These are phyloP conservation scores for Macheiramphus alcinus DNA, from an alignment of 2,113 vertebrate genomes.

Conservation along the genomic window DNA sequence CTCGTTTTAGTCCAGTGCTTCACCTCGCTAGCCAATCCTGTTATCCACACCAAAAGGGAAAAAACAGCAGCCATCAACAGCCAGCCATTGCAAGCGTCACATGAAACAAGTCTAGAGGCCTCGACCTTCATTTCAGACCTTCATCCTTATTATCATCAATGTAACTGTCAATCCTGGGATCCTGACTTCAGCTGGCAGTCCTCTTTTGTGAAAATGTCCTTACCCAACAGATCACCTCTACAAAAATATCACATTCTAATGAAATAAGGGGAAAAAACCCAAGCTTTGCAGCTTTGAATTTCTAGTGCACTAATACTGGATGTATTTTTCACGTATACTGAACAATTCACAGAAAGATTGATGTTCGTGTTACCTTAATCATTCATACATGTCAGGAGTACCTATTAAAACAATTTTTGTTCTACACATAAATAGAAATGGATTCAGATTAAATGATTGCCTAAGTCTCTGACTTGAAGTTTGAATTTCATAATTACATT, in stretches of 20 bases:
- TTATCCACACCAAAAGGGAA: neutral
- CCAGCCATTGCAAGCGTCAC: rapidly evolving
- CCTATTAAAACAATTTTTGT: neutral
- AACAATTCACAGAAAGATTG: neutral
- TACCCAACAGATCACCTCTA: neutral
- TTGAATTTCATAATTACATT: slow-evolving; percentile 4
- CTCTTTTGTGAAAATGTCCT: neutral
- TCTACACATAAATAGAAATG: neutral
- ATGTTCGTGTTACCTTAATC: neutral
- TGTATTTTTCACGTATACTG: neutral
- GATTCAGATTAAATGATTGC: neutral
- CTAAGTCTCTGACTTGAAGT: neutral
- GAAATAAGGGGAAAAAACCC: neutral
- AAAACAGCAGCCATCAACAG: neutral
- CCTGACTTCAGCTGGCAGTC: neutral
- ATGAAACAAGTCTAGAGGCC: neutral
- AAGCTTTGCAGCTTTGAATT: neutral
- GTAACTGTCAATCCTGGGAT: neutral
- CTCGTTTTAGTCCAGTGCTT: neutral
- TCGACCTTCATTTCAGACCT: neutral
- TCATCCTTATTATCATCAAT: neutral
- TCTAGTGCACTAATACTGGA: neutral
- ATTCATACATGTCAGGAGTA: neutral
- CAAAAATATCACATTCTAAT: neutral
- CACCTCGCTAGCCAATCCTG: neutral